These are phyloP conservation scores for Hoplostethus atlanticus DNA, from an alignment of 2,797 vertebrate genomes.

Conservation along the genomic window DNA sequence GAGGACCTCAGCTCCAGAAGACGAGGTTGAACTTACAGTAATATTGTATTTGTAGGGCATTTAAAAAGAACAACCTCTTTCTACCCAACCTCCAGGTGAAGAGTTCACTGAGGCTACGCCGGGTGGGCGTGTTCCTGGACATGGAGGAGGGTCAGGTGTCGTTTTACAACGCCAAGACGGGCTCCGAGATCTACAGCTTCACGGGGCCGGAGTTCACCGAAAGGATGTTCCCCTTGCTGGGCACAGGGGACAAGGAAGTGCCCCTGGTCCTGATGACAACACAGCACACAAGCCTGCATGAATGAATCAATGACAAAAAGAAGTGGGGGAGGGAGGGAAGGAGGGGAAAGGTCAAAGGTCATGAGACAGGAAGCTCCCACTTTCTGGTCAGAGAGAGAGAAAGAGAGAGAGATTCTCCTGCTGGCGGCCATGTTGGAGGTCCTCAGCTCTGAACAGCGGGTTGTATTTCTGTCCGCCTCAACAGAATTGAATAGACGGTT, in stretches of 20 bases:
- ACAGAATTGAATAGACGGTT: no score
- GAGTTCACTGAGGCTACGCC: conserved; percentile 61
- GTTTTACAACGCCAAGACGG: conserved; percentile 81
- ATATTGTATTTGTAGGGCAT: no score
- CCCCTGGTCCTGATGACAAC: conserved; percentile 76
- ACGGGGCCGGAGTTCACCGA: conserved; percentile 49
- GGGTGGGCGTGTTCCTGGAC: conserved; percentile 82
- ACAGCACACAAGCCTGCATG: conserved; percentile 28
- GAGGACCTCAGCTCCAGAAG: no score
- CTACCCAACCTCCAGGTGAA: conserved; percentile 69
- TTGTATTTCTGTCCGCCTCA: no score
- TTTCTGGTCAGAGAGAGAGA: conserved; percentile 59
- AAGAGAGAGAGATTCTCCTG: not conserved
- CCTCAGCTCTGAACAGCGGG: no score
- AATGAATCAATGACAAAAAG: no score
- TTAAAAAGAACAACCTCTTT: not conserved
- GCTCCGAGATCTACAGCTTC: conserved; percentile 80
- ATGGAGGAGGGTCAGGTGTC: conserved; percentile 80
- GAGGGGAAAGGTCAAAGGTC: no score
- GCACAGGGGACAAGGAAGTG: conserved; percentile 83
- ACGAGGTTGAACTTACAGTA: no score
- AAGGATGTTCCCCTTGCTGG: conserved; percentile 81
- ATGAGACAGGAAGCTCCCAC: no score
- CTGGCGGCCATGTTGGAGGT: no score
- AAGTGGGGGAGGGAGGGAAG: no score